Base-by-base conservation (phyloP, 30 jellyfish, hydroid and myxozoan genomes). In the Aurelia aurita complex sp. Pacific region DNA sequence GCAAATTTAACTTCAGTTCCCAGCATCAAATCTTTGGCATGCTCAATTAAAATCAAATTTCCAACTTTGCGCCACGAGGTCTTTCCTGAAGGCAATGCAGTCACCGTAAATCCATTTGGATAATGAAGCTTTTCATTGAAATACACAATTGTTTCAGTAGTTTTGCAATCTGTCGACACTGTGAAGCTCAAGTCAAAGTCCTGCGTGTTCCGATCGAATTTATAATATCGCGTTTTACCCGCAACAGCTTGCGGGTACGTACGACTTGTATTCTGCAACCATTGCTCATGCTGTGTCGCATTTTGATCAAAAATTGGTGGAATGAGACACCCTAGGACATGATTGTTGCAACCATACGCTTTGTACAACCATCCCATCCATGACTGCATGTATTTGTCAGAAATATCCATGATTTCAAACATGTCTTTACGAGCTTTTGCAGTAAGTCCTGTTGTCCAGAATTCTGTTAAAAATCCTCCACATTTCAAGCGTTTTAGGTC, bases 301-400 rank as follows among this genome's bases (percentile, higher is more conserved):
- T 80, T 73, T 38, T 75, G 59, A 68, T 74, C 89, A 13, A 71
- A 73, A 35, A 60, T 16, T 2, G 92, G 82, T 33, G 81, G 73
- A 8, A 79, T 79, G 53, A 71, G 33, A 74, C 98, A 94, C 60
- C 96, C 98, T 36, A 88, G 42, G 14, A 77, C 82, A 19, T 63
- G 54, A 46, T 71, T 83, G 53, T 83, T 77, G 69, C 98, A 94
- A 14, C 98, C 97, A 78, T 94, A 94, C 73, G 97, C 91, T 74
- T 94, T 94, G 85, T 94, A 94, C 67, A 94, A 53, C 98, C 98
- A 94, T 10, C 98, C 98, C 90, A 88, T 95, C 98, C 98, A 94
- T 36, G 97, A 88, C 75, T 88, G 98, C 88, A 89, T 87, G 82
- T 87, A 80, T 57, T 70, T 59, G 64, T 94, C 98, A 38, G 97